Base-by-base conservation (phyloP, 1,140 invertebrate genomes). In the Meteorus sp. region DNA sequence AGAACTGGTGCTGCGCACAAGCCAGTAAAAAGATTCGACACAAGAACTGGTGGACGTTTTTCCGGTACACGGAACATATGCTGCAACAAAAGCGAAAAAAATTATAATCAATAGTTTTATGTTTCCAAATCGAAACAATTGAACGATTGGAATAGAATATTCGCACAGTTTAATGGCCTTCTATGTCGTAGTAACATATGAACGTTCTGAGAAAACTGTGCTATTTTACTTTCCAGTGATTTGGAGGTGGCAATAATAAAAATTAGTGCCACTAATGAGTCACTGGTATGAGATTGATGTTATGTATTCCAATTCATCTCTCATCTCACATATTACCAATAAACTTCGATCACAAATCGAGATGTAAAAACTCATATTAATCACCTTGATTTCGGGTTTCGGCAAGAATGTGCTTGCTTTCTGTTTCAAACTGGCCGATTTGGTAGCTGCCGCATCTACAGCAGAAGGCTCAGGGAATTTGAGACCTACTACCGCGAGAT, bases 11-110 rank as follows among this genome's bases (percentile, higher is more conserved):
- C 81, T 11, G 90, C 79, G 59, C 90, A 91, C 2, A 98, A 79
- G 17, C 84, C 85, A 48, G 94, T 96, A 77, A 98, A 99, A 22
- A 94, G 83, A 73, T 94, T 89, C 0, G 95, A 98, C 27, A 99
- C 88, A 45, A 89, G 75, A 41, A 86, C 85, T 9, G 95, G 85
- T 41, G 97, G 97, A 43, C 95, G 85, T 67, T 91, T 90, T 75
- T 99, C 97, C 8, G 95, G 92, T 72, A 88, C 86, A 27, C 95
- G 87, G 85, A 99, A 99, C 80, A 89, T 79, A 81, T 99, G 97
- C 83, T 90, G 85, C 82, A 74, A 57, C 19, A 50, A 20, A 31
- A 35, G 31, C 33, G 44, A 41, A 33, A 20, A 45, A 37, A 23
- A 8, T 29, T 39, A 51, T 25, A 19, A 17, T 19, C 37, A 6